phyloP scores from a whole-genome alignment of 2,888 invertebrate genomes.

The Meiosimyza platycephala region DNA sequence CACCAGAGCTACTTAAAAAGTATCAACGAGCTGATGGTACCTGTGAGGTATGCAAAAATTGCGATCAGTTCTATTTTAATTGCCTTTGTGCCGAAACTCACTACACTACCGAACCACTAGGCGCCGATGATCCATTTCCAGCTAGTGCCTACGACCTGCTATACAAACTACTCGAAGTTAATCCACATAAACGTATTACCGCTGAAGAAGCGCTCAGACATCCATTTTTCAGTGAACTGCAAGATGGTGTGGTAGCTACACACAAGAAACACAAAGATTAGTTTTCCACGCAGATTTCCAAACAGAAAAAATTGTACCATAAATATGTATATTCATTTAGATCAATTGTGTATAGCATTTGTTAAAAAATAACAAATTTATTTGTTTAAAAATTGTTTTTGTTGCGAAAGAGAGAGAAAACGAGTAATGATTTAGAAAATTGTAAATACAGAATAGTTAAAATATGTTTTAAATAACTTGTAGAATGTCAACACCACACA shows the following conservation, averaged over 20 bases:
- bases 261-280: conserved; percentile 16
- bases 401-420: too few species aligned
- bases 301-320: too few species aligned
- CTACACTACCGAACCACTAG: conserved; percentile 58
- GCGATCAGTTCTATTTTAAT: conserved; percentile 64
- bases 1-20: conserved; percentile 55
- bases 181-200: conserved; percentile 79
- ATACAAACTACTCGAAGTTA: conserved; percentile 78
- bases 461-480: too few species aligned
- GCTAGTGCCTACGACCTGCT: conserved; percentile 80
- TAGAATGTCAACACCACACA: too few species aligned
- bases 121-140: conserved; percentile 70
- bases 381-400: too few species aligned
- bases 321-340: too few species aligned
- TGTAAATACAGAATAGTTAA: too few species aligned
- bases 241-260: background rate
- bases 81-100: conserved; percentile 65
- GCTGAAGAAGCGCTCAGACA: conserved; percentile 81
- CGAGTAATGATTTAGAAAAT: too few species aligned
- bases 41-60: conserved; percentile 63
- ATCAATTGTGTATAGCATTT: too few species aligned
- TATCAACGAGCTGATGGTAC: conserved; percentile 55
- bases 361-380: too few species aligned
- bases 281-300: background rate
- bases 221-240: conserved; percentile 73